Evolutionary conservation across 2,888 invertebrate genomes (phyloP).

Genomic region (Tenthredo livida): DNA sequence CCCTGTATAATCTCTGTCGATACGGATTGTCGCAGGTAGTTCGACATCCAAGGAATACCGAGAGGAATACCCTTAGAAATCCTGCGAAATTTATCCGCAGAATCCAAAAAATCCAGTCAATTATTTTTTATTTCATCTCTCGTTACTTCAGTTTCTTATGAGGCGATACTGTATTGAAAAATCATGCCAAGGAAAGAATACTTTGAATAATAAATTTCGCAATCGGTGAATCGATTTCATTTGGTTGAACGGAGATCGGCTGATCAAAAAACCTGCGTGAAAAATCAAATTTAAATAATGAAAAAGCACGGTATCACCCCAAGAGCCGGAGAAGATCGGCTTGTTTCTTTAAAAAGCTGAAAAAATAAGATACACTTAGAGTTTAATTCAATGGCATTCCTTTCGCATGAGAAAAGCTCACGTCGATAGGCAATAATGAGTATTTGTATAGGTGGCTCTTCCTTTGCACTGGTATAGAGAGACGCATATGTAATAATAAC

Average conservation of each 20-base stretch:
- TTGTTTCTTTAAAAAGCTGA: background rate
- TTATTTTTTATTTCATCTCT: background rate
- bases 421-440: background rate
- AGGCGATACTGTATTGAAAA: too few relatives aligned
- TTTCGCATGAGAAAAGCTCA: background rate
- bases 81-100: background rate
- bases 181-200: too few relatives aligned
- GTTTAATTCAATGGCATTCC: constrained; percentile 20
- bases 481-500: constrained; percentile 10
- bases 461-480: background rate
- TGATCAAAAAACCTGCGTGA: too few relatives aligned
- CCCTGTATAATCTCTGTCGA: background rate
- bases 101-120: background rate
- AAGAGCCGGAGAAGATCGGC: background rate
- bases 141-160: too few relatives aligned
- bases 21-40: background rate
- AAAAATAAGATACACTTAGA: background rate
- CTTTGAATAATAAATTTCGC: too few relatives aligned
- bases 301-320: too few relatives aligned
- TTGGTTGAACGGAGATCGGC: too few relatives aligned
- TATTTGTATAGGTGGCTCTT: background rate
- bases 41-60: background rate
- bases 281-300: too few relatives aligned
- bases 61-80: background rate
- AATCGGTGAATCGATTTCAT: too few relatives aligned